Conservation (phyloP, 2,113 vertebrate species). For the Engraulis encrasicolus region DNA sequence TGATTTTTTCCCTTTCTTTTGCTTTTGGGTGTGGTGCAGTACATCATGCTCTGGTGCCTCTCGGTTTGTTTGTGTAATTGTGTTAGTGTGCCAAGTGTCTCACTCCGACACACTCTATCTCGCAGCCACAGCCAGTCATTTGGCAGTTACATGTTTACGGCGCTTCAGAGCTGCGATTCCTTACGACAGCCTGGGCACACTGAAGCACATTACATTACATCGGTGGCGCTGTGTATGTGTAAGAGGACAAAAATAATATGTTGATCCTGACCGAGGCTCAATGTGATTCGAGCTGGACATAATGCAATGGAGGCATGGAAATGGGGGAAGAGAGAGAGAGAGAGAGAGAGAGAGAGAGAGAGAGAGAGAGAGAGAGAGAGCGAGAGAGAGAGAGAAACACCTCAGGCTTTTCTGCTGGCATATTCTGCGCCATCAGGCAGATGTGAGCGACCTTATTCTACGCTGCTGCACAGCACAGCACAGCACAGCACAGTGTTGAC, state of each 20-base stretch:
- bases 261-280: not conserved
- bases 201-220: not conserved
- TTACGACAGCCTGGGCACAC: not conserved
- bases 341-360: not conserved
- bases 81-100: conserved; percentile 14
- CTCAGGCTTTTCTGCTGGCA: conserved; percentile 27
- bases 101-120: not conserved
- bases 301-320: not conserved
- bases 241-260: conserved; percentile 1
- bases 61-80: conserved; percentile 13
- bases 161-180: not conserved
- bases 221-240: not conserved
- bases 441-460: conserved; percentile 23
- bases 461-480: conserved; percentile 20
- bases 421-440: conserved; percentile 35
- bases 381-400: conserved; percentile 6
- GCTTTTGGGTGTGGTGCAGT: conserved; percentile 3
- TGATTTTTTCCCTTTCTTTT: too few species aligned
- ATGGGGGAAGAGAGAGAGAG: not conserved
- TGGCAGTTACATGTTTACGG: not conserved
- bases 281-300: not conserved
- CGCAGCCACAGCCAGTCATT: not conserved
- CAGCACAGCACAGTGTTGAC: not conserved
- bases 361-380: not conserved
- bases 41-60: conserved; percentile 10